Evolutionary conservation across 2,113 vertebrate species (phyloP), one percentile per base, ranked within the genome.

Genomic region (Upupa epops): DNA sequence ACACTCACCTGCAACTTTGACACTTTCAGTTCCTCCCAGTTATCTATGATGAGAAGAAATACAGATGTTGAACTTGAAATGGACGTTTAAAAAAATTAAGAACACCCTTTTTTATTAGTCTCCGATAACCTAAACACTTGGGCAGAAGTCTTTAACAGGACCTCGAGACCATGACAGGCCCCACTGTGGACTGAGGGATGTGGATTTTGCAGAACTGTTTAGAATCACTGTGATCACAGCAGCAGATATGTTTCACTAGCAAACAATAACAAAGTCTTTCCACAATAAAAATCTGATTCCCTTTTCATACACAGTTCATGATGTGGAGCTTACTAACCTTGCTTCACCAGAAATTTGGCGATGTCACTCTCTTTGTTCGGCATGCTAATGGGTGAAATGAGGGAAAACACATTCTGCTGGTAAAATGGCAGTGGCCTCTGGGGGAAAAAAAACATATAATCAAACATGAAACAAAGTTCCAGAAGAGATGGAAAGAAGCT

Each of bases 351-450:
- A 51, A 99, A 99, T 75, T 96, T 98, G 42, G 85, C 93, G 24
- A 98, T 68, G 54, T 97, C 95, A 0, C 95, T 26, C 79, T 98
- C 96, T 55, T 98, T 93, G 72, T 40, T 97, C 0, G 99, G 98
- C 95, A 99, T 96, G 70, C 94, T 98, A 92, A 99, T 97, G 42
- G 97, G 97, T 0, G 98, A 98, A 87, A 99, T 94, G 73, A 99
- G 97, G 1, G 95, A 92, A 91, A 99, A 99, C 0, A 97, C 94
- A 0, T 99, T 99, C 95, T 97, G 98, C 96, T 99, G 98, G 96
- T 98, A 98, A 22, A 94, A 24, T 0, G 93, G 88, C 7, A 96
- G 77, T 0, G 95, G 97, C 70, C 84, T 92, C 88, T 88, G 29
- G 45, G 15, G 17, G 8, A 49, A 42, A 48, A 58, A 45, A 64